Conservation (phyloP, 2,797 vertebrate genomes). For the Amphiprion clarkii region DNA sequence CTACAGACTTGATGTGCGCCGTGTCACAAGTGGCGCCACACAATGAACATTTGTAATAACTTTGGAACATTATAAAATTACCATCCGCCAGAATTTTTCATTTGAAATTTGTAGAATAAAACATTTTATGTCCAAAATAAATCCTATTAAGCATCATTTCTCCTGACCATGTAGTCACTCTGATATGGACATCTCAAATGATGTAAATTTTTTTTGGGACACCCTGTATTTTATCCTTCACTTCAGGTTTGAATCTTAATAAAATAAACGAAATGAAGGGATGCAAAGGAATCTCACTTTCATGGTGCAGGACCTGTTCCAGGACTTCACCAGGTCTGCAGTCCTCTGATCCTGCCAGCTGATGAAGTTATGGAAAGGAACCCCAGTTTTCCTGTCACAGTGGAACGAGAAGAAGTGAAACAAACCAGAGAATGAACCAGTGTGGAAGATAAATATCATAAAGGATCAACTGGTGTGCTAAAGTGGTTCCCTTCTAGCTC, state of each 20-base stretch:
- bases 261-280: not conserved
- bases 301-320: conserved; percentile 92
- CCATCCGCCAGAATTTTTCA: no score
- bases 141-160: no score
- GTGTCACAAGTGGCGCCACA: no score
- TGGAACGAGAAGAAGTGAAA: not conserved
- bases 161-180: no score
- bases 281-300: conserved; percentile 84
- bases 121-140: no score
- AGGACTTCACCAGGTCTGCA: conserved; percentile 90
- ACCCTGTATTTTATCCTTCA: no score
- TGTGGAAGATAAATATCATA: not conserved
- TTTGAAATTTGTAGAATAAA: no score
- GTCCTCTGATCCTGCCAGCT: conserved; percentile 96
- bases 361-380: conserved; percentile 97
- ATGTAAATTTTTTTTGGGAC: no score
- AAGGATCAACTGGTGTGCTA: not conserved
- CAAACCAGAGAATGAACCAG: not conserved
- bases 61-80: no score
- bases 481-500: not conserved
- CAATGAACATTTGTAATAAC: no score
- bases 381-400: conserved; percentile 89
- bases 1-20: no score
- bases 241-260: not conserved
- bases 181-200: no score